Evolutionary conservation across 2,113 vertebrate genomes (phyloP).

Genomic region (Oceanites oceanicus): DNA sequence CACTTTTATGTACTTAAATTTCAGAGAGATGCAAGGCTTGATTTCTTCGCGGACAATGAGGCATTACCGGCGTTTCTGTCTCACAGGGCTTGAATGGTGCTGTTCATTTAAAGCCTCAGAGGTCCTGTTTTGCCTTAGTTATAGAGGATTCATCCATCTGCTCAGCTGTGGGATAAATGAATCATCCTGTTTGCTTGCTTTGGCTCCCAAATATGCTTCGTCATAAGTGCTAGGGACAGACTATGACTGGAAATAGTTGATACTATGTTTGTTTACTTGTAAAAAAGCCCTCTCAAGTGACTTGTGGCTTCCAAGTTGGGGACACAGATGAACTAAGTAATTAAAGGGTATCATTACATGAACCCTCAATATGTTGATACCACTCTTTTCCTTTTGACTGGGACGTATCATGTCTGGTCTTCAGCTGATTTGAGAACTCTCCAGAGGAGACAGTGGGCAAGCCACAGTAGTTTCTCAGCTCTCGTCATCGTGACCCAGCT

Average conservation of each 20-base stretch:
- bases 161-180: neutral
- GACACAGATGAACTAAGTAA: neutral
- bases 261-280: neutral
- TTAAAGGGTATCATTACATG: neutral
- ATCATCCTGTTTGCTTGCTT: slow-evolving; percentile 46
- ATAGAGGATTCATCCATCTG: neutral
- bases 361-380: neutral
- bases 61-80: neutral
- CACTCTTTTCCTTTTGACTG: neutral
- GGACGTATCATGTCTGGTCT: neutral
- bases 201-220: neutral
- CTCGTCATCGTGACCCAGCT: fast-evolving
- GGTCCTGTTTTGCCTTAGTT: neutral
- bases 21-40: neutral
- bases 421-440: neutral
- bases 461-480: neutral
- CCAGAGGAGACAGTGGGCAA: neutral
- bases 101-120: neutral
- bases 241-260: slow-evolving; percentile 18
- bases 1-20: neutral
- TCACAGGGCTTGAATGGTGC: fast-evolving
- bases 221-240: neutral
- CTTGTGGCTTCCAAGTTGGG: neutral
- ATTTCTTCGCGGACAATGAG: neutral
- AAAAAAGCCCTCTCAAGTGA: neutral